phyloP scores from a whole-genome alignment of 2,113 vertebrate genomes.

The Pimephales promelas region DNA sequence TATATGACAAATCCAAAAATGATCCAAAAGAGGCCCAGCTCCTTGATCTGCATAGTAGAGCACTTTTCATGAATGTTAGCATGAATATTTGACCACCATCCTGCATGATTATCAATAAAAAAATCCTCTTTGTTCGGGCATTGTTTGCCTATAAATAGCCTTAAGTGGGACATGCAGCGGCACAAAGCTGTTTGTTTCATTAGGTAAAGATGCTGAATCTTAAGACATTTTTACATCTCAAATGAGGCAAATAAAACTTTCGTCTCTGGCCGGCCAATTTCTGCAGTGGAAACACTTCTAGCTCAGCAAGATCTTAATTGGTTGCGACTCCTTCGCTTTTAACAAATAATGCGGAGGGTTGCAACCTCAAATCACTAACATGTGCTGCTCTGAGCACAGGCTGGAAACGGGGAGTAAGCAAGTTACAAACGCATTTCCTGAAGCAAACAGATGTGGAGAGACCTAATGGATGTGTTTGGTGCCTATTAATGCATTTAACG shows the following conservation, averaged over 20 bases:
- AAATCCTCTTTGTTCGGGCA: background rate
- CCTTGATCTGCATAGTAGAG: background rate
- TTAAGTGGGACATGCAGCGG: background rate
- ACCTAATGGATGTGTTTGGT: background rate
- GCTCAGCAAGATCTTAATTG: conserved; percentile 72
- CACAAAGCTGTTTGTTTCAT: conserved; percentile 52
- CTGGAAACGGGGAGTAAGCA: conserved; percentile 31
- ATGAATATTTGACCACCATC: background rate
- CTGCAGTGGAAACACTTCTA: conserved; percentile 58
- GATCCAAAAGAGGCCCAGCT: background rate
- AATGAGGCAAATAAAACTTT: conserved; percentile 72
- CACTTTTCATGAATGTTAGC: background rate
- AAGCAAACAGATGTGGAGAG: background rate
- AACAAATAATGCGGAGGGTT: conserved; percentile 32
- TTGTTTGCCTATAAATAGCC: background rate
- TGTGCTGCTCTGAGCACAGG: conserved; percentile 45
- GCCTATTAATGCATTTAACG: background rate
- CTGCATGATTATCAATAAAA: background rate
- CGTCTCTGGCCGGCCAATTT: conserved; percentile 57
- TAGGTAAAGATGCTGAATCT: conserved; percentile 54
- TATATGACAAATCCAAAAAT: too few species aligned
- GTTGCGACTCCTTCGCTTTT: conserved; percentile 44
- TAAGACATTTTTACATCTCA: conserved; percentile 58
- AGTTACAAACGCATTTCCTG: conserved; percentile 1
- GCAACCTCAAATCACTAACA: conserved; percentile 56